phyloP scores from a whole-genome alignment of 2,888 invertebrate species.

The Coecobrya sp. region DNA sequence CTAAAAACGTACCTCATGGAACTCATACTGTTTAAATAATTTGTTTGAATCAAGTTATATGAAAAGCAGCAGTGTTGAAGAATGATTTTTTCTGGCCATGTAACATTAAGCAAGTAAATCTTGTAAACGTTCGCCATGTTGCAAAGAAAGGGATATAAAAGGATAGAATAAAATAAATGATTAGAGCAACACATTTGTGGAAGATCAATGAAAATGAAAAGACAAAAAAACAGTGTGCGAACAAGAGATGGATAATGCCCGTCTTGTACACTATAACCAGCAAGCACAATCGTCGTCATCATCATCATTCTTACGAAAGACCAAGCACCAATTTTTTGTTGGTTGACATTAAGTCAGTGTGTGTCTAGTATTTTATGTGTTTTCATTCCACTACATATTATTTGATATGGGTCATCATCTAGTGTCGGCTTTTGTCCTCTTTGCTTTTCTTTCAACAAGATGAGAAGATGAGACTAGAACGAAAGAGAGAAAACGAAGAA shows the following conservation, averaged over 20 bases:
- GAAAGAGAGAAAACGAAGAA: not conserved
- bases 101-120: not conserved
- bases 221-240: conserved; percentile 2
- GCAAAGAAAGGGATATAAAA: not conserved
- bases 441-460: conserved; percentile 11
- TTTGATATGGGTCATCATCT: conserved; percentile 62
- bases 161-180: not conserved
- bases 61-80: too few relatives aligned
- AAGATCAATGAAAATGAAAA: not conserved
- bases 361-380: conserved; percentile 14
- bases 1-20: too few relatives aligned
- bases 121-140: not conserved
- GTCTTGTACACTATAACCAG: not conserved
- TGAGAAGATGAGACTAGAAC: not conserved
- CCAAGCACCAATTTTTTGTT: not conserved
- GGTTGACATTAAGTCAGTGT: conserved; percentile 29
- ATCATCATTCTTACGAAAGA: not conserved
- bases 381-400: conserved; percentile 58
- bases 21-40: too few relatives aligned
- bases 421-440: conserved; percentile 61
- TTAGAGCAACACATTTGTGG: not conserved
- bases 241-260: not conserved
- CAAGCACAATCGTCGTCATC: not conserved
- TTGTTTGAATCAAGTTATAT: too few relatives aligned
- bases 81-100: too few relatives aligned